phyloP scores from a whole-genome alignment of 1,140 invertebrate genomes.

The Maniola jurtina region DNA sequence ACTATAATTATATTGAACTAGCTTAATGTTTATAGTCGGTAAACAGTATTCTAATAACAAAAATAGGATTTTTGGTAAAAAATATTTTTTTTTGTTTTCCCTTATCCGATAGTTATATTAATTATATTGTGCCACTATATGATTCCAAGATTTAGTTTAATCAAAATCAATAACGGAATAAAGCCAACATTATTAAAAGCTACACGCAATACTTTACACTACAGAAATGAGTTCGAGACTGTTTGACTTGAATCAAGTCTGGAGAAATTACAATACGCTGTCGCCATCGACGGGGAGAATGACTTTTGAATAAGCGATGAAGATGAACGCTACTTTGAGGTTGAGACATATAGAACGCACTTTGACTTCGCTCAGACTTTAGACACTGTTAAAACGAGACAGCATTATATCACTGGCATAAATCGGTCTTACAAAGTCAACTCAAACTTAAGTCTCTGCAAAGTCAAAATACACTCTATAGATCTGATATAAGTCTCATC shows the following conservation, averaged over 20 bases:
- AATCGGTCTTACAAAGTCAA: too few species aligned
- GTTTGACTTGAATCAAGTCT: conserved; percentile 2
- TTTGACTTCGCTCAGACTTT: too few species aligned
- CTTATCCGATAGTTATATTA: conserved; percentile 58
- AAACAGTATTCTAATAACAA: conserved; percentile 72
- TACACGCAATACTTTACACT: conserved; percentile 6
- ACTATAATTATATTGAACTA: conserved; percentile 57
- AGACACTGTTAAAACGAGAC: too few species aligned
- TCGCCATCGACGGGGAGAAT: not conserved
- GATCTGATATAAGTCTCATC: too few species aligned
- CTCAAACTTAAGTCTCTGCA: too few species aligned
- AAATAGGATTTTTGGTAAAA: conserved; percentile 72
- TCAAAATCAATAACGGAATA: conserved; percentile 6
- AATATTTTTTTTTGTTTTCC: conserved; percentile 55
- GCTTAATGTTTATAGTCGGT: conserved; percentile 57
- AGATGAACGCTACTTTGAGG: not conserved
- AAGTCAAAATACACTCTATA: too few species aligned
- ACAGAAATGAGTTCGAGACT: conserved; percentile 14
- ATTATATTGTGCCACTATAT: conserved; percentile 59
- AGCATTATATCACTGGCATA: too few species aligned
- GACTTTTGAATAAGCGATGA: not conserved
- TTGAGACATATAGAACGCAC: not conserved
- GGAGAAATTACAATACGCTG: not conserved
- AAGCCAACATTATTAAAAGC: conserved; percentile 17
- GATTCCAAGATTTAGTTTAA: conserved; percentile 34